phyloP scores from a whole-genome alignment of 2,797 vertebrate species.

The Cynodonichthys magdalenae region DNA sequence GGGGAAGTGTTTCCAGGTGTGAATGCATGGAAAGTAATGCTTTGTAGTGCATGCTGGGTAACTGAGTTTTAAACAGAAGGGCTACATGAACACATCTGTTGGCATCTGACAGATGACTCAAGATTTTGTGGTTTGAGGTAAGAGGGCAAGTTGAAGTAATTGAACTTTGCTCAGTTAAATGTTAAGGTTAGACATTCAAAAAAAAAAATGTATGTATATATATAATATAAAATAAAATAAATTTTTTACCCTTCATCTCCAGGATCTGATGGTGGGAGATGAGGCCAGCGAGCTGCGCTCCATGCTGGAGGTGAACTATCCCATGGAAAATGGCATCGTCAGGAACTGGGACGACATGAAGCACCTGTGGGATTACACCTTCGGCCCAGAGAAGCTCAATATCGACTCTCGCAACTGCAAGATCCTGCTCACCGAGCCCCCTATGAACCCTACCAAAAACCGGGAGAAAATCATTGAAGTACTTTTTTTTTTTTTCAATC shows the following conservation, averaged over 20 bases:
- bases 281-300: constrained; percentile 87
- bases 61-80: constrained; percentile 33
- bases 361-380: constrained; percentile 88
- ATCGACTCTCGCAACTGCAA: constrained; percentile 84
- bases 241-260: constrained; percentile 15
- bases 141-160: constrained; percentile 6
- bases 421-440: constrained; percentile 85
- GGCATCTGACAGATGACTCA: constrained; percentile 2
- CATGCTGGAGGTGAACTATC: constrained; percentile 87
- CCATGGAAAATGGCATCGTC: constrained; percentile 88
- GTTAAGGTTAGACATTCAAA: too few species aligned
- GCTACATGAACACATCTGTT: constrained; percentile 14
- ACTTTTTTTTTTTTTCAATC: background rate
- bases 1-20: constrained; percentile 55
- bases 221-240: too few species aligned
- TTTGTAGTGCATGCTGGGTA: constrained; percentile 74
- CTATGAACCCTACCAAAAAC: constrained; percentile 87
- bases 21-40: constrained; percentile 67
- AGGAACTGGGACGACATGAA: constrained; percentile 89
- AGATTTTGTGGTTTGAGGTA: constrained; percentile 15
- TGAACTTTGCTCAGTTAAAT: background rate
- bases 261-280: constrained; percentile 88
- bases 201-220: background rate
- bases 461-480: constrained; percentile 85
- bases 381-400: constrained; percentile 83